Base-by-base conservation (phyloP, 92 coral and sea anemone species). In the Umimayanthus kanabou region DNA sequence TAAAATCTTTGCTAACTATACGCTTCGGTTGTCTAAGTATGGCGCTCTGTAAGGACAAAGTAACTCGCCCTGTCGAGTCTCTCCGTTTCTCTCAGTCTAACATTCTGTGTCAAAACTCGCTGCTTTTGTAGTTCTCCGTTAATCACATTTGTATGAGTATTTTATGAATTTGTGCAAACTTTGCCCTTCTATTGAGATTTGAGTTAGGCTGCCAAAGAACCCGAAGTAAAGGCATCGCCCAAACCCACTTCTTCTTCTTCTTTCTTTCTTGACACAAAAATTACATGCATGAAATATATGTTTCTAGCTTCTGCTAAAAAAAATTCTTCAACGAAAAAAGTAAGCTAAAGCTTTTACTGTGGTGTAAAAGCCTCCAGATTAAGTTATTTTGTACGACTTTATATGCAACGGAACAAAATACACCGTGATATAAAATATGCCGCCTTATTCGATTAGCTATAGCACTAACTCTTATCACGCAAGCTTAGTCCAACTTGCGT, bases 1-100 rank as follows among this genome's bases (percentile, higher is more conserved):
- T 83, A 83, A 69, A 50, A 83, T 83, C 87, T 71, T 83, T 47
- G 33, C 53, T 8, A 43, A 33, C 78, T 70, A 71, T 45, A 67
- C 39, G 77, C 67, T 11, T 70, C 74, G 77, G 39, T 71, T 50
- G 78, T 6, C 9, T 3, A 70, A 83, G 26, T 70, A 69, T 83
- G 77, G 58, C 79, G 77, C n/a, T 15, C 25, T 72, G 87, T 25
- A 28, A 66, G 25, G 58, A 29, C 43, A 70, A 69, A 70, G 16
- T 69, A 43, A 33, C 37, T 33, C 37, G 37, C 37, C n/a, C 28
- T 40, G 49, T 70, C 6, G 9, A 25, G 20, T 55, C 29, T 14
- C 7, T 23, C 53, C 67, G 45, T 15, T 39, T 6, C 9, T 26
- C 0, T 70, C 37, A 33, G 37, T 33, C 37, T 33, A 33, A 33